Conservation (phyloP, 2,888 invertebrate species). For the Junonia oenone region DNA sequence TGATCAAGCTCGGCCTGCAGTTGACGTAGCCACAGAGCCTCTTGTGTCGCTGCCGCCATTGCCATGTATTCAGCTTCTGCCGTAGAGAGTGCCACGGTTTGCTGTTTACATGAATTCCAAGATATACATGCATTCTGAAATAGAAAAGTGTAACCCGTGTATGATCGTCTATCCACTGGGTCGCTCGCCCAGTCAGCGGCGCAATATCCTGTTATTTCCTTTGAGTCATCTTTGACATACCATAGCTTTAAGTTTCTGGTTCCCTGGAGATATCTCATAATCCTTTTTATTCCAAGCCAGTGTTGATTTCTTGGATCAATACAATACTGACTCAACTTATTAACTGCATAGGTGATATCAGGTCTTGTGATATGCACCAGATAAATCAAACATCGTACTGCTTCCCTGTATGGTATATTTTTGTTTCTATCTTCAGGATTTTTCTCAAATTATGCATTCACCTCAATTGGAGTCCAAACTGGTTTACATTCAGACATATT, state of each 20-base stretch:
- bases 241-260: constrained; percentile 21
- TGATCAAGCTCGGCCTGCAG: constrained; percentile 26
- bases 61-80: constrained; percentile 18
- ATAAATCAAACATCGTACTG: constrained; percentile 13
- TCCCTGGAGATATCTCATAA: constrained; percentile 33
- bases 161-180: constrained; percentile 30
- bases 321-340: constrained; percentile 27
- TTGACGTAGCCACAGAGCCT: constrained; percentile 22
- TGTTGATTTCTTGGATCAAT: constrained; percentile 29
- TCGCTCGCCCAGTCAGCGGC: constrained; percentile 35
- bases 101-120: constrained; percentile 28
- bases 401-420: neutral
- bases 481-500: neutral
- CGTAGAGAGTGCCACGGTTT: constrained; percentile 31
- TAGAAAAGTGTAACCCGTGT: constrained; percentile 33
- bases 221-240: constrained; percentile 16
- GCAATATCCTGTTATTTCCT: constrained; percentile 22
- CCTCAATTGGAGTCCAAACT: neutral
- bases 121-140: constrained; percentile 31
- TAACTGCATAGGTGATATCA: constrained; percentile 23
- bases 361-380: constrained; percentile 19
- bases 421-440: neutral
- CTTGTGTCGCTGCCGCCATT: constrained; percentile 28
- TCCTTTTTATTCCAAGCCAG: constrained; percentile 30
- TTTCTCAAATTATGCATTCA: neutral